Percentiles rank a stretch among this genome's conserved stretches.
Evolutionary conservation across 2,113 vertebrate species (phyloP).

Genomic region (Sorex araneus): DNA sequence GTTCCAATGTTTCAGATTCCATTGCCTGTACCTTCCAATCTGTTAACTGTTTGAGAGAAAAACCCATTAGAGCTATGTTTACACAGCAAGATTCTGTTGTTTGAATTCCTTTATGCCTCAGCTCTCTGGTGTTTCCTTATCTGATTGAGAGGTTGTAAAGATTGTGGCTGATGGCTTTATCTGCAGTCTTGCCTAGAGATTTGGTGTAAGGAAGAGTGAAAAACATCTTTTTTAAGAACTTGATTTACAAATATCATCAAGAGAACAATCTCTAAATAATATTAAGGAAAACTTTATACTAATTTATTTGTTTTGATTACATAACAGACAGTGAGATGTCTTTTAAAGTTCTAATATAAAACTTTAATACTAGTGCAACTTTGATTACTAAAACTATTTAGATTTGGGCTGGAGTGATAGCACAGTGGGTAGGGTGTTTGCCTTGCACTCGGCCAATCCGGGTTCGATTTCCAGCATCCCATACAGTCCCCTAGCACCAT

Average conservation of each 20-base stretch:
- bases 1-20: conserved; percentile 68
- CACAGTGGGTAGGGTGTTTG: no score
- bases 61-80: conserved; percentile 74
- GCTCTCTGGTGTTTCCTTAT: conserved; percentile 12
- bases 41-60: conserved; percentile 66
- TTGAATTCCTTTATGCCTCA: conserved; percentile 46
- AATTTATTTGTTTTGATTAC: neutral
- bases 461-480: no score
- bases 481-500: no score
- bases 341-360: no score
- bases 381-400: no score
- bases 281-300: neutral
- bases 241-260: conserved; percentile 63
- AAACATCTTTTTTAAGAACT: conserved; percentile 66
- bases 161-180: conserved; percentile 17
- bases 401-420: no score
- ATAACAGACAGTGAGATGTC: no score
- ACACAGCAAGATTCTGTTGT: conserved; percentile 73
- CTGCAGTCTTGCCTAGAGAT: conserved; percentile 7
- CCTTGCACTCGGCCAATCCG: no score
- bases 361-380: no score
- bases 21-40: conserved; percentile 73
- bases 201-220: neutral
- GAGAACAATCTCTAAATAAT: neutral
- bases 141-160: neutral